Evolutionary conservation across 1,140 invertebrate genomes (phyloP), one percentile per base, ranked within the genome.

Genomic region (Brachionus koreanus): DNA sequence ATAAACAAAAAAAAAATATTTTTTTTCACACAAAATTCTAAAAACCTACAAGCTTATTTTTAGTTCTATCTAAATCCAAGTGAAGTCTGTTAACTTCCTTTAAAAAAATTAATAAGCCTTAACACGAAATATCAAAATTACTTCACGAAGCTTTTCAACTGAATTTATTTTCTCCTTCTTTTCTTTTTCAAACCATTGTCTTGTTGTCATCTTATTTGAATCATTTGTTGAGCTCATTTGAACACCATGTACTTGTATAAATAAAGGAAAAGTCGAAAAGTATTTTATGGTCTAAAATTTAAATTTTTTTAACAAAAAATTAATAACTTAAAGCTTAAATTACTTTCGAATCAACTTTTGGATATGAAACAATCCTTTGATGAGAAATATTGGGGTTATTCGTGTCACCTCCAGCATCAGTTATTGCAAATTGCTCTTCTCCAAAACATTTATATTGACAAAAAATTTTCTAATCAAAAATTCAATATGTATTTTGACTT

Each of bases 381-480:
- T 37, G 46, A 9, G 63, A 39, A 35, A 82, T 42, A 29, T 82
- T 42, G 5, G 75, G 49, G 33, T 61, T 57, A 77, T 82, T 49
- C 16, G 57, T 25, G 3, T 69, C 61, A 9, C 25, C 37, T 2
- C 42, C 79, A 5, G 23, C 25, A 39, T 65, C 39, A 3, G 79
- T 67, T 33, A 67, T 16, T 29, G 39, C n/a, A 82, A 39, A 65
- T 19, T 19, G 29, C n/a, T 67, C 61, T 43, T 82, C 79, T 5
- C 63, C 79, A 49, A 39, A 65, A 39, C 63, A n/a, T 82, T 82
- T 82, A n/a, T 42, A 67, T 67, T 69, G 79, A 82, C 79, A 82
- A 67, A 67, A 82, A 16, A 82, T 82, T 52, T 82, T 69, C 61
- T 81, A 35, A 39, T 25, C 3, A 79, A 79, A 35, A 52, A 29